A percentile compares a stretch with the other conserved stretches of the same genome.
These are phyloP conservation scores for Prionailurus viverrinus DNA, from an alignment of 2,113 vertebrate genomes.

Conservation along the genomic window DNA sequence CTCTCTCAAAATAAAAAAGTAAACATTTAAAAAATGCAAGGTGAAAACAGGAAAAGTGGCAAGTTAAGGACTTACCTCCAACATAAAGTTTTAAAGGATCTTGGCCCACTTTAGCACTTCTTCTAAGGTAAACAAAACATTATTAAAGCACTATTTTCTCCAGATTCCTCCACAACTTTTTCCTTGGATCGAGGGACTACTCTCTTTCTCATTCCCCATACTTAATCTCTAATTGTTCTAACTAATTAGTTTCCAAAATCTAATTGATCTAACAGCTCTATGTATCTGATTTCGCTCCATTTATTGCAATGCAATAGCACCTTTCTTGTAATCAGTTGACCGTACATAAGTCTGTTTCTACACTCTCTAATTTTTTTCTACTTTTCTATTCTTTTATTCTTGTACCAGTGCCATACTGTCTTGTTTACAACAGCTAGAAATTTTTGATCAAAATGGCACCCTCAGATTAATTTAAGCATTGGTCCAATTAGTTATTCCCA, in stretches of 20 bases:
- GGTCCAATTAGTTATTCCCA: slow-evolving; percentile 77
- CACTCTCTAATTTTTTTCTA: background rate
- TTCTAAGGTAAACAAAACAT: background rate
- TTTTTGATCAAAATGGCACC: slow-evolving; percentile 52
- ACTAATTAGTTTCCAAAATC: background rate
- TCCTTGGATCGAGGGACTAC: background rate
- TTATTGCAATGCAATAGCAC: background rate
- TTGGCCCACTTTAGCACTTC: background rate
- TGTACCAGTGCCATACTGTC: background rate
- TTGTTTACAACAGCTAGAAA: slow-evolving; percentile 20
- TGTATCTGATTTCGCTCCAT: background rate
- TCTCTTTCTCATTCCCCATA: background rate
- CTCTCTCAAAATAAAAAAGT: too few relatives aligned
- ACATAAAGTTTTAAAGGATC: background rate
- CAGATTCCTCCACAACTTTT: background rate
- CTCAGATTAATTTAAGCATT: slow-evolving; percentile 65
- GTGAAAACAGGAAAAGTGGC: slow-evolving; percentile 12
- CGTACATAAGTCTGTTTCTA: background rate
- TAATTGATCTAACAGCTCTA: background rate
- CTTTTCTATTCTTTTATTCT: background rate
- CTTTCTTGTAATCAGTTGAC: background rate
- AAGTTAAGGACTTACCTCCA: background rate
- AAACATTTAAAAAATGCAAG: background rate
- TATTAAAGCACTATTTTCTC: background rate
- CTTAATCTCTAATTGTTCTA: background rate